A percentile compares a stretch with the other conserved stretches of the same genome.
Evolutionary conservation across 2,888 invertebrate species (phyloP).

Genomic region (Amorpha juglandis): DNA sequence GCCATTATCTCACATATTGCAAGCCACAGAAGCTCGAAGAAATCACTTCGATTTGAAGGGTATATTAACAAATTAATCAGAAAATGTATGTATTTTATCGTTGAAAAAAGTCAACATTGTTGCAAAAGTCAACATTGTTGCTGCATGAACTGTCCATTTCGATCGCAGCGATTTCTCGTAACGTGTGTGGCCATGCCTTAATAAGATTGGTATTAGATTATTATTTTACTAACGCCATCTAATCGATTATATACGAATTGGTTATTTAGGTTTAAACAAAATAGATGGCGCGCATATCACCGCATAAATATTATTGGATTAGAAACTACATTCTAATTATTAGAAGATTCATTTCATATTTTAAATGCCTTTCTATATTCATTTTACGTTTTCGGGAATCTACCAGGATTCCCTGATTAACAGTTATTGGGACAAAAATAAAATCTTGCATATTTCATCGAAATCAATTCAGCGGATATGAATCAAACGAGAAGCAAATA

Average conservation of each 20-base stretch:
- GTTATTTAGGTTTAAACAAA: conserved; percentile 6
- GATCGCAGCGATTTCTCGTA: neutral
- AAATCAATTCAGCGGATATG: conserved; percentile 20
- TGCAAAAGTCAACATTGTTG: too few relatives aligned
- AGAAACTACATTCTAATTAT: conserved; percentile 21
- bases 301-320: neutral
- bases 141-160: too few relatives aligned
- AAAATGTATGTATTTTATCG: too few relatives aligned
- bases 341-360: conserved; percentile 6
- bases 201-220: conserved; percentile 5
- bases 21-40: neutral
- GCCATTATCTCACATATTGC: neutral
- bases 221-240: conserved; percentile 5
- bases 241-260: neutral
- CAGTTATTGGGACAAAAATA: neutral
- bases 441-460: conserved; percentile 14
- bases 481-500: conserved; percentile 24
- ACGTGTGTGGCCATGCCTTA: neutral
- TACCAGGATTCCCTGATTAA: neutral
- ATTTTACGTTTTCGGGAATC: neutral
- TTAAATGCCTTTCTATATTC: neutral
- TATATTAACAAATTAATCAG: neutral
- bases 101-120: too few relatives aligned
- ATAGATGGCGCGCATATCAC: conserved; percentile 10
- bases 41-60: neutral